These are phyloP conservation scores for Urocynchramus pylzowi DNA, from an alignment of 2,113 vertebrate species.

Conservation along the genomic window DNA sequence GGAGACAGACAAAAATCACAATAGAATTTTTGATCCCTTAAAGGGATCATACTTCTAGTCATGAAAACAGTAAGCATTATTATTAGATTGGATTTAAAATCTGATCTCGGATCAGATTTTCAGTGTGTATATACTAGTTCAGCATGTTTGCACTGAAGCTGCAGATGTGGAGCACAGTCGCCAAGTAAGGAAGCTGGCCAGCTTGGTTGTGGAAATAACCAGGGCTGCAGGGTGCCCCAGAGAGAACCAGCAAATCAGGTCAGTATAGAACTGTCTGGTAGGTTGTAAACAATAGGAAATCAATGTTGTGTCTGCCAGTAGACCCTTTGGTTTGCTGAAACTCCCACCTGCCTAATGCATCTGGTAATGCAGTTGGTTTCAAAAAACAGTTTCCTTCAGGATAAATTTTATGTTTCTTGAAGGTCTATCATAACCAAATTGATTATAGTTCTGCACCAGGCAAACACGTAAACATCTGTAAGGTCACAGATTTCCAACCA, in stretches of 20 bases:
- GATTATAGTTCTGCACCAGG: conserved; percentile 57
- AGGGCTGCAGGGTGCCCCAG: conserved; percentile 67
- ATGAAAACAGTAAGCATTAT: neutral
- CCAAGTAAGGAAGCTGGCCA: conserved; percentile 57
- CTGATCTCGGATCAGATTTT: neutral
- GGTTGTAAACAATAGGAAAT: conserved; percentile 70
- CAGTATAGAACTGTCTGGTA: conserved; percentile 69
- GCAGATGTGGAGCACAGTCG: conserved; percentile 21
- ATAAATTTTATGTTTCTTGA: conserved; percentile 63
- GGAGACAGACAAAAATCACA: neutral
- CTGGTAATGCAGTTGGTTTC: conserved; percentile 66
- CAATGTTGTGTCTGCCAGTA: conserved; percentile 66
- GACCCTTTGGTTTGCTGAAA: conserved; percentile 65
- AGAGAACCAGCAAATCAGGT: conserved; percentile 70
- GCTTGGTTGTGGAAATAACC: conserved; percentile 65
- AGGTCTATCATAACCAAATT: conserved; percentile 56
- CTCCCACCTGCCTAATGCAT: conserved; percentile 69
- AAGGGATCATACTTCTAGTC: neutral
- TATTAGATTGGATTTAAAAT: neutral
- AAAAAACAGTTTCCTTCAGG: conserved; percentile 65
- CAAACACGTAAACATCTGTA: conserved; percentile 62
- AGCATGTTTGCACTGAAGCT: conserved; percentile 33
- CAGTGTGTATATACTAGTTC: neutral
- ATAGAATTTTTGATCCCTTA: neutral
- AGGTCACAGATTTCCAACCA: conserved; percentile 31